Evolutionary conservation across 2,888 invertebrate species (phyloP), one percentile per base, ranked within the genome.

Genomic region (Rhorus exstirpatorius): DNA sequence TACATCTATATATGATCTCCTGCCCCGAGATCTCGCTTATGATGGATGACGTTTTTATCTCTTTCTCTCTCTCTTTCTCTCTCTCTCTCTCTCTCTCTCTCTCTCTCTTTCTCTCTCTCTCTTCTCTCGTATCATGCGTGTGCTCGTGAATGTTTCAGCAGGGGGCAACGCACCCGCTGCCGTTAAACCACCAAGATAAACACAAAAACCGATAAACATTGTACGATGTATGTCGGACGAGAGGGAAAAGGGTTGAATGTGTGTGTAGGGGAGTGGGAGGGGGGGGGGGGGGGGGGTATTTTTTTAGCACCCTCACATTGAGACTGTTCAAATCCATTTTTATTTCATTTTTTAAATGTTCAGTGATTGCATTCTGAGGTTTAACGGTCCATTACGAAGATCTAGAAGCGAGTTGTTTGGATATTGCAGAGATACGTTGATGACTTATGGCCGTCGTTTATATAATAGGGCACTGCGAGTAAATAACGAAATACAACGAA

Each of bases 21-120:
- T 55, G 60, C 55, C 44, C 60, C 26, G 49, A 72, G 31, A 41
- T 67, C 49, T 46, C 38, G 49, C 35, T 76, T 26, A 61, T 79
- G 79, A 79, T 74, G 74, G 79, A 79, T 79, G 67, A 35, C 67
- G 46, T 79, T 68, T 79, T 74, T 51, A n/a, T 49, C 49, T 17
- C 31, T 67, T 17, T 26, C 49, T 67, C 49, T 19, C 58, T 35
- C 26, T 49, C 17, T 31, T 31, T 51, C 31, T 49, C 17, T 46
- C 31, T 31, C 31, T 10, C n/a, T 17, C 49, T 51, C 21, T 63
- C 7, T 24, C 8, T 44, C n/a, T n/a, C n/a, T n/a, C n/a, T n/a
- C n/a, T n/a, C n/a, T n/a, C n/a, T n/a, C n/a, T n/a, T n/a, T n/a
- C n/a, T n/a, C n/a, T n/a, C n/a, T n/a, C n/a, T n/a, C n/a, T n/a